phyloP scores from a whole-genome alignment of 2,797 vertebrate species.

The Botia almorhae region DNA sequence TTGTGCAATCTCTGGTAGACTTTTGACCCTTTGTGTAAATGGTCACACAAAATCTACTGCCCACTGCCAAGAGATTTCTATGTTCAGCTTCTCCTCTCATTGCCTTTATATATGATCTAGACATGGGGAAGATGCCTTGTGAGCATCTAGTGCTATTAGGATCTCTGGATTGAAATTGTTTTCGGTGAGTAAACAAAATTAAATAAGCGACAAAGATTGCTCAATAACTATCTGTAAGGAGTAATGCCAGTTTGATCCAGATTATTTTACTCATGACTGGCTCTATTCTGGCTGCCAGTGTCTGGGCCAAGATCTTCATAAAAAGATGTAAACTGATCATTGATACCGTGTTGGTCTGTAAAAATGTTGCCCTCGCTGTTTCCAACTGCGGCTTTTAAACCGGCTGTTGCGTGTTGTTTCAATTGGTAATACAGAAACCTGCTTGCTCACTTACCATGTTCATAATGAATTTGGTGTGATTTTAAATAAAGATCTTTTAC shows the following conservation, averaged over 20 bases:
- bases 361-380: neutral
- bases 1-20: too few species aligned
- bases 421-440: conserved; percentile 32
- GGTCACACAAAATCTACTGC: too few species aligned
- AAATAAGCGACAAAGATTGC: neutral
- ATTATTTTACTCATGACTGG: neutral
- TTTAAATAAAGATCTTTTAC: conserved; percentile 2
- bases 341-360: conserved; percentile 4
- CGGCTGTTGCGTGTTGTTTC: conserved; percentile 55
- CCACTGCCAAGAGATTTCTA: too few species aligned
- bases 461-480: conserved; percentile 6
- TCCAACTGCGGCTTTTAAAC: neutral
- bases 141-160: conserved; percentile 4
- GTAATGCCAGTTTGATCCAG: conserved; percentile 33
- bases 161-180: neutral
- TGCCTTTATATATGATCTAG: too few species aligned
- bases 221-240: neutral
- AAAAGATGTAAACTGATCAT: conserved; percentile 23
- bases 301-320: conserved; percentile 8
- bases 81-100: too few species aligned
- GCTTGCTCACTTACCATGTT: conserved; percentile 24
- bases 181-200: conserved; percentile 2
- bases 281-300: neutral
- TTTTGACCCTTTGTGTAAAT: too few species aligned
- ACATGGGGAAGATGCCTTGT: neutral